Evolutionary conservation across 23 tunicate species (phyloP).

Genomic region (Styela clava): DNA sequence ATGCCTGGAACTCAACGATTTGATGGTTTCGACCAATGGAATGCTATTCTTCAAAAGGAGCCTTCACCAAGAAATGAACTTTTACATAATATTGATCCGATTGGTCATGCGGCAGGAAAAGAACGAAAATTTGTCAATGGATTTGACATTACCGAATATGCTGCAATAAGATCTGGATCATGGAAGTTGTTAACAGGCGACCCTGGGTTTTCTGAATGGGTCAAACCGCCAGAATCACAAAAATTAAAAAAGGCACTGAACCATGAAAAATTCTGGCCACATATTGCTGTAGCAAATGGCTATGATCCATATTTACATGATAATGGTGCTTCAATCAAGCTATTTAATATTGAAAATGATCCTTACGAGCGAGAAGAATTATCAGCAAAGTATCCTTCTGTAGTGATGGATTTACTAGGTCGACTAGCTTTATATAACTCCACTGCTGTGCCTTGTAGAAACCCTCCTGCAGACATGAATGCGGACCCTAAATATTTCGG

Average conservation of each 20-base stretch:
- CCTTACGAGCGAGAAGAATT: constrained; percentile 22
- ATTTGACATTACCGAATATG: constrained; percentile 44
- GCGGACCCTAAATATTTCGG: constrained; percentile 31
- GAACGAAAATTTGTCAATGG: constrained; percentile 16
- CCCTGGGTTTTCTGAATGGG: constrained; percentile 57
- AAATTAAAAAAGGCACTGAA: not conserved
- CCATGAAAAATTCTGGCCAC: not conserved
- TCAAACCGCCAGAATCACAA: constrained; percentile 41
- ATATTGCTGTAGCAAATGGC: not conserved
- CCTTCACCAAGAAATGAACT: constrained; percentile 49
- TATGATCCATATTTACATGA: not conserved
- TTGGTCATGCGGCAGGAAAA: constrained; percentile 1
- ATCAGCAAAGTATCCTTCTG: not conserved
- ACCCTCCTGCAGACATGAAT: constrained; percentile 8
- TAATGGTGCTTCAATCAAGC: not conserved
- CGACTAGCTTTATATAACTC: constrained; percentile 13
- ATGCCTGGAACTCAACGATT: constrained; percentile 43
- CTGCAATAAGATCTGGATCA: constrained; percentile 58
- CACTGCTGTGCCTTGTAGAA: constrained; percentile 36
- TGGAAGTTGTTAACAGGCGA: constrained; percentile 78
- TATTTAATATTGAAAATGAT: constrained; percentile 14
- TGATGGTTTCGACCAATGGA: constrained; percentile 83
- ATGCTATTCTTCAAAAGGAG: constrained; percentile 34
- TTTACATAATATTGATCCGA: constrained; percentile 67
- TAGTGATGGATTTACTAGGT: not conserved